These are phyloP conservation scores for Agelas oroides DNA, from an alignment of 37 sponge, comb jelly and placozoan species.

Conservation along the genomic window DNA sequence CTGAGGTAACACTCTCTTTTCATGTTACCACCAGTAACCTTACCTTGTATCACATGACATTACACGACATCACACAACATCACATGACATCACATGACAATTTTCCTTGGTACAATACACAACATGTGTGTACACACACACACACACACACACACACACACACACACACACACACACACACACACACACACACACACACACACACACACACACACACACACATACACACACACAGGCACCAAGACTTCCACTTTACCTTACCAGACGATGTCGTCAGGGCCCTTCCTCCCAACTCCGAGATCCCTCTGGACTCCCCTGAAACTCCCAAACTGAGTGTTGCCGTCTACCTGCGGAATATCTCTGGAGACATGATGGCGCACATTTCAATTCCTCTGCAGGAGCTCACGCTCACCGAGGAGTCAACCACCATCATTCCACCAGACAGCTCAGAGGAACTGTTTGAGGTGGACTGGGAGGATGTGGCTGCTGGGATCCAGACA, in stretches of 20 bases:
- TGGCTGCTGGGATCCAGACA: constrained; percentile 23
- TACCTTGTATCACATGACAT: too few species aligned
- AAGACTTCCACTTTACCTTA: constrained; percentile 58
- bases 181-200: constrained; percentile 56
- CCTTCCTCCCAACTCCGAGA: constrained; percentile 16
- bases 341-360: constrained; percentile 46
- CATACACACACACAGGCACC: constrained; percentile 33
- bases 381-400: constrained; percentile 31
- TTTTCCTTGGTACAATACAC: background rate
- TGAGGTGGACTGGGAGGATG: constrained; percentile 51
- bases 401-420: constrained; percentile 10
- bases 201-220: constrained; percentile 52
- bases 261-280: constrained; percentile 38
- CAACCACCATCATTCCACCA: constrained; percentile 61
- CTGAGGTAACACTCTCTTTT: too few species aligned
- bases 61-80: background rate
- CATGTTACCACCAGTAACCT: too few species aligned
- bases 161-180: constrained; percentile 35
- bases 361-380: constrained; percentile 44
- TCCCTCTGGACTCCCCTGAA: background rate
- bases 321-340: constrained; percentile 41
- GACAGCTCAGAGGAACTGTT: constrained; percentile 20
- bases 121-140: background rate
- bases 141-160: background rate
- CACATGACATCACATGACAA: constrained; percentile 9